phyloP scores from a whole-genome alignment of 2,888 invertebrate genomes.

The Philereme transversata region DNA sequence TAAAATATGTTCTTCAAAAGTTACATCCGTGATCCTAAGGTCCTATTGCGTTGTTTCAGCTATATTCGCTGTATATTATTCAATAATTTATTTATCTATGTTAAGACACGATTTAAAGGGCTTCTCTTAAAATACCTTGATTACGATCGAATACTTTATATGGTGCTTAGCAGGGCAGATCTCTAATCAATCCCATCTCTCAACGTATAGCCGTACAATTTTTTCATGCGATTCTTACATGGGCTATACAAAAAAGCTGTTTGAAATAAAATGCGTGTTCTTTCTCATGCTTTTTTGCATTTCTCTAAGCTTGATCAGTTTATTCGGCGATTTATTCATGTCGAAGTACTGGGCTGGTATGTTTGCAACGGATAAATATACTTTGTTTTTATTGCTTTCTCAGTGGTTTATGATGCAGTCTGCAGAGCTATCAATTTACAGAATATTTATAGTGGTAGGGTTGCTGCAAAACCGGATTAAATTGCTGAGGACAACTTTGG shows the following conservation, averaged over 20 bases:
- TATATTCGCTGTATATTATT: neutral
- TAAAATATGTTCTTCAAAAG: slow-evolving; percentile 11
- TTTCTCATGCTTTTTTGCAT: neutral
- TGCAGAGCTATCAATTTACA: slow-evolving; percentile 1
- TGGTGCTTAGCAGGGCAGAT: neutral
- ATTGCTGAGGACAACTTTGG: neutral
- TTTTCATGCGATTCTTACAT: neutral
- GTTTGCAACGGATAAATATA: neutral
- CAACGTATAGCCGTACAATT: neutral
- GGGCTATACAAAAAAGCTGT: slow-evolving; percentile 1
- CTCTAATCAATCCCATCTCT: neutral
- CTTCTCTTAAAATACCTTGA: neutral
- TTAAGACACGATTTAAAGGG: neutral
- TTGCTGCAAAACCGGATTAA: slow-evolving; percentile 9
- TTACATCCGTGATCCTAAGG: neutral
- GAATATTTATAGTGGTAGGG: slow-evolving; percentile 4
- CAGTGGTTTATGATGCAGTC: slow-evolving; percentile 2
- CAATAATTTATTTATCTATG: neutral
- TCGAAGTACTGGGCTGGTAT: slow-evolving; percentile 8
- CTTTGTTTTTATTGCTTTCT: neutral
- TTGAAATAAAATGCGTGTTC: neutral
- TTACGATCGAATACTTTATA: neutral
- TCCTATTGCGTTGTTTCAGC: neutral
- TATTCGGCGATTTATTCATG: slow-evolving; percentile 2
- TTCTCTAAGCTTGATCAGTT: neutral